Percentiles rank a stretch among this genome's conserved stretches.
Conservation (phyloP, 2,797 vertebrate genomes). For the Alosa sapidissima region DNA sequence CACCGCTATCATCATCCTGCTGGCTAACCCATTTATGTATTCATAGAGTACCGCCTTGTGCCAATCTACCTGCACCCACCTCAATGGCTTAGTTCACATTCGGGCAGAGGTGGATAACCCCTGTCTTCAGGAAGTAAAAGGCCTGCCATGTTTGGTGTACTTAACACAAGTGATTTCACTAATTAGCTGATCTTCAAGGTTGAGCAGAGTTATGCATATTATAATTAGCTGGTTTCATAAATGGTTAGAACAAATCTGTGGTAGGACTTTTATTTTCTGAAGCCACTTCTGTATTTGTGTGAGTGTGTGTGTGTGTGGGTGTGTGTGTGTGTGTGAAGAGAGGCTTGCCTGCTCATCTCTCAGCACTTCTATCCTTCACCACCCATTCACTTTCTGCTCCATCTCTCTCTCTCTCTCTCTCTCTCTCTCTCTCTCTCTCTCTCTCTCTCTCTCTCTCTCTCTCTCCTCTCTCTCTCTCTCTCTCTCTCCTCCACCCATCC, state of each 20-base stretch:
- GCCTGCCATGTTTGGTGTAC: no score
- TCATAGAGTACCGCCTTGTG: slow-evolving; percentile 14
- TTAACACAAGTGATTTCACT: no score
- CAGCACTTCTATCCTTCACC: neutral
- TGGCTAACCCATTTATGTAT: slow-evolving; percentile 22
- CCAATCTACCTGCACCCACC: slow-evolving; percentile 31
- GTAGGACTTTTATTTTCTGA: no score
- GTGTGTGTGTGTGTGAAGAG: neutral
- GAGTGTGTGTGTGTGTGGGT: no score
- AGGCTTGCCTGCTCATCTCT: neutral
- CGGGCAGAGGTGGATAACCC: no score
- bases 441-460: neutral
- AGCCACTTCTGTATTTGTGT: neutral
- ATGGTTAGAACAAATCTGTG: no score
- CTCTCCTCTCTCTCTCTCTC: no score
- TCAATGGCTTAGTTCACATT: slow-evolving; percentile 31
- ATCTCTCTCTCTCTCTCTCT: neutral
- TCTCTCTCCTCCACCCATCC: neutral
- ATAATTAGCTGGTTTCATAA: no score
- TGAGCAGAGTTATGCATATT: no score
- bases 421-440: neutral
- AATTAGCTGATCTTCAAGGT: no score
- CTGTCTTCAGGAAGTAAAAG: no score
- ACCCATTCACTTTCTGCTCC: neutral
- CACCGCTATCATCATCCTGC: neutral